A percentile compares a stretch with the other conserved stretches of the same genome.
Evolutionary conservation across 2,888 invertebrate genomes (phyloP).

Genomic region (Ptilodon capucinus): DNA sequence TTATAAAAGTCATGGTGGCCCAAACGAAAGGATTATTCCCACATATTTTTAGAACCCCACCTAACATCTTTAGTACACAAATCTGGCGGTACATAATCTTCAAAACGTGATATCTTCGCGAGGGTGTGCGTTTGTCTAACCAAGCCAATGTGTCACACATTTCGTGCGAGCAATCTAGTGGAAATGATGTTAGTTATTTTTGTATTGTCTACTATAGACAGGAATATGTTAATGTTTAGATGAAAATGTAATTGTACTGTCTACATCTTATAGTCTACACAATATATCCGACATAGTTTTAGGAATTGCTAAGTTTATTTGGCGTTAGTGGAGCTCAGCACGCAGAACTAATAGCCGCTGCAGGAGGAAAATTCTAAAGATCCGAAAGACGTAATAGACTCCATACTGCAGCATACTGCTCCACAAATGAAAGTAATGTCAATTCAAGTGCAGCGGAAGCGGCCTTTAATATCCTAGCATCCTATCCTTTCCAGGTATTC

Average conservation of each 20-base stretch:
- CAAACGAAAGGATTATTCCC: neutral
- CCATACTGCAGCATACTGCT: too few species aligned
- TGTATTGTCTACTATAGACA: neutral
- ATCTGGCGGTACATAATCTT: constrained; percentile 42
- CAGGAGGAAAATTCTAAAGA: too few species aligned
- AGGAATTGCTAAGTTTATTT: too few species aligned
- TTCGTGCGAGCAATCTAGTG: constrained; percentile 13
- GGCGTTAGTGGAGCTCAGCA: too few species aligned
- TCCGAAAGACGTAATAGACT: too few species aligned
- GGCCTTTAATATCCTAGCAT: too few species aligned
- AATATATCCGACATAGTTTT: too few species aligned
- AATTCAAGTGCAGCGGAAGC: too few species aligned
- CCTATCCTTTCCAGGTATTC: too few species aligned
- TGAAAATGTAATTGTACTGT: neutral
- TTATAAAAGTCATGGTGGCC: neutral
- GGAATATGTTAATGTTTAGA: neutral
- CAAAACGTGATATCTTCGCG: constrained; percentile 45
- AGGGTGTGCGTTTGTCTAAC: constrained; percentile 37
- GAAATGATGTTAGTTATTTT: constrained; percentile 10
- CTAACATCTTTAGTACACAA: constrained; percentile 9
- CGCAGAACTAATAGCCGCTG: too few species aligned
- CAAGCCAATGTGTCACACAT: constrained; percentile 35
- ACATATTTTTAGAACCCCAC: neutral
- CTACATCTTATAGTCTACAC: too few species aligned
- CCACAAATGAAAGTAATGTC: too few species aligned